Evolutionary conservation across 2,888 invertebrate species (phyloP), one percentile per base, ranked within the genome.

Genomic region (Sphaeridia pumilis): DNA sequence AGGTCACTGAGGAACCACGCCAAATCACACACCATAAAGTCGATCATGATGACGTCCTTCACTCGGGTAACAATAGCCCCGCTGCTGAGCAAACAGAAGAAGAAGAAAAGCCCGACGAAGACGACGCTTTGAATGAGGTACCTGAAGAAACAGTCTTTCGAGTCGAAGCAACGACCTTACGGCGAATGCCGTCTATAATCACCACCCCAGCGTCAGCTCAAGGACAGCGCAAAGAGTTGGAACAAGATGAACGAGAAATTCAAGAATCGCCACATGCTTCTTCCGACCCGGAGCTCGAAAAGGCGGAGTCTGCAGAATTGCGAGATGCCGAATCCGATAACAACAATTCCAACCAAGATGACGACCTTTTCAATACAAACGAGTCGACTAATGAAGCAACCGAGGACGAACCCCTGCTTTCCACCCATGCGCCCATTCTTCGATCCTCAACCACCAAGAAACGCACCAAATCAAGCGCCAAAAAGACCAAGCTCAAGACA

Each of bases 401-500:
- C 4, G 25, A 22, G 27, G 43, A 50, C 50, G 2, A 43, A 17
- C 12, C 38, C 17, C 17, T 38, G 38, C 38, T 17, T 5, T 5
- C 36, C 3, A 34, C 49, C 14, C 55, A 55, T 20, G 49, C 52
- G 21, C 50, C 58, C 1, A 22, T 49, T 4, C 28, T 24, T 10
- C 46, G 44, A 14, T 41, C 50, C 21, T 47, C 56, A 34, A 44
- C 49, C 1, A n/a, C 44, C 27, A 17, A 53, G 52, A 35, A 21
- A 44, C 22, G 54, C 44, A 22, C 53, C 54, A 43, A 50, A 49
- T n/a, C 27, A 42, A 42, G 34, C 43, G n/a, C n/a, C n/a, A 47
- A 52, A 50, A 58, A 52, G 49, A 46, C 27, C 41, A 58, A 48
- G 55, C 56, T 21, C 7, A 57, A 56, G 20, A 44, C 55, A 3